These are phyloP conservation scores for Phylloscopus trochiloides DNA, from an alignment of 2,113 vertebrate species.

Conservation along the genomic window DNA sequence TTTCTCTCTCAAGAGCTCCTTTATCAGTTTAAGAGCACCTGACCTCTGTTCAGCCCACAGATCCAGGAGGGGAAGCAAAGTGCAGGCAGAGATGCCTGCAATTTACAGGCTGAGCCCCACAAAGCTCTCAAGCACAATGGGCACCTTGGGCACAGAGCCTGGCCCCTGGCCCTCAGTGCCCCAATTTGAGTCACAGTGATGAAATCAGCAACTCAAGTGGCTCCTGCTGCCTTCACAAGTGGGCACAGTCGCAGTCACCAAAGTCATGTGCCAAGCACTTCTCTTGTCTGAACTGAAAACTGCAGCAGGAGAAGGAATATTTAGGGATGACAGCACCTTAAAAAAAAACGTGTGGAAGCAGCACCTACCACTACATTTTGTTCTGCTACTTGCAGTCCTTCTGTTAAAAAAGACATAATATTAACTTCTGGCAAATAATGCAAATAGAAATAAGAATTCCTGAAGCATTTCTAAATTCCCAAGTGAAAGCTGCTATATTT, in stretches of 20 bases:
- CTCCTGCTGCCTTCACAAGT: background rate
- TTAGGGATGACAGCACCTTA: fast-evolving
- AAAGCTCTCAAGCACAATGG: fast-evolving
- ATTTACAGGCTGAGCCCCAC: background rate
- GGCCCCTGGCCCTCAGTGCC: fast-evolving
- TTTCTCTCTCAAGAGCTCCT: background rate
- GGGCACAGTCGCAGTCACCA: fast-evolving
- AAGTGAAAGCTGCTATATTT: background rate
- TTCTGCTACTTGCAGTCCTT: background rate
- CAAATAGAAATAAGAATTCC: background rate
- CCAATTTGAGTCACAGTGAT: fast-evolving
- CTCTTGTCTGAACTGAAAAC: background rate
- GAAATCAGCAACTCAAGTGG: fast-evolving
- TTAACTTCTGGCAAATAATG: background rate
- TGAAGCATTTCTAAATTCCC: background rate
- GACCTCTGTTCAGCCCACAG: background rate
- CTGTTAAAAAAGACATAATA: background rate
- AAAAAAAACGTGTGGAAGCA: background rate
- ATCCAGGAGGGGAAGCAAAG: background rate
- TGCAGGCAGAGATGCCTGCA: background rate
- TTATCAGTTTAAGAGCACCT: background rate
- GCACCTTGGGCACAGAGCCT: background rate
- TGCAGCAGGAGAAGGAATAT: background rate
- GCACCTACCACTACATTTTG: background rate
- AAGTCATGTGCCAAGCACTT: fast-evolving